These are phyloP conservation scores for Ypsolopha sequella DNA, from an alignment of 2,888 invertebrate species.

Conservation along the genomic window DNA sequence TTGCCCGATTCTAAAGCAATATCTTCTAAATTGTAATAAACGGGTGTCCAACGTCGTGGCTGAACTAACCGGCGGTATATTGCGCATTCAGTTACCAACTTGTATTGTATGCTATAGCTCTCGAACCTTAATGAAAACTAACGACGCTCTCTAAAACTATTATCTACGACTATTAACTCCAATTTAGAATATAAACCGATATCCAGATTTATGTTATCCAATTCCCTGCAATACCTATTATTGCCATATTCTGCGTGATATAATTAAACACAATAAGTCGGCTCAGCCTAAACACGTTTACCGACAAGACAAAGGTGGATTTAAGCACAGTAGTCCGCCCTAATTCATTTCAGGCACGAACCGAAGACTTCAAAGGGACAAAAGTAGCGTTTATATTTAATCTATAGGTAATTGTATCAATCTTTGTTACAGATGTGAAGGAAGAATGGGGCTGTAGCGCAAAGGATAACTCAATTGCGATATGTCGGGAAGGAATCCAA, in stretches of 20 bases:
- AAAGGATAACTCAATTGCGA: slow-evolving; percentile 24
- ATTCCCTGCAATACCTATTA: too few relatives aligned
- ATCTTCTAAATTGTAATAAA: slow-evolving; percentile 6
- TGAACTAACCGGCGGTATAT: background rate
- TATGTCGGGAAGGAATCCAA: slow-evolving; percentile 28
- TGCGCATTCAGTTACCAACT: slow-evolving; percentile 1
- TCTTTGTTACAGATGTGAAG: slow-evolving; percentile 2
- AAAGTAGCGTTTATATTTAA: too few relatives aligned
- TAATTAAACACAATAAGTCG: too few relatives aligned
- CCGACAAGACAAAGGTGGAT: too few relatives aligned
- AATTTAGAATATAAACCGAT: background rate
- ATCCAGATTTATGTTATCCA: background rate
- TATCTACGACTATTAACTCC: background rate
- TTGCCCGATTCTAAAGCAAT: slow-evolving; percentile 4
- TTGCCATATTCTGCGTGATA: too few relatives aligned
- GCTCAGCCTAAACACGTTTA: too few relatives aligned
- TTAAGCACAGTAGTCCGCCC: too few relatives aligned
- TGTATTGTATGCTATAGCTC: background rate
- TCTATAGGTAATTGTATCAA: background rate
- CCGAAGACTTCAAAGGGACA: too few relatives aligned
- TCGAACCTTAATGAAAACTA: slow-evolving; percentile 1
- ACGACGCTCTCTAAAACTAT: background rate
- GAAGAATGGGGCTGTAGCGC: slow-evolving; percentile 15
- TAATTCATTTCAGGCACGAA: too few relatives aligned
- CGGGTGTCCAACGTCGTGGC: slow-evolving; percentile 1